Conservation (phyloP, 2,888 invertebrate species). For the Isoperla grammatica region DNA sequence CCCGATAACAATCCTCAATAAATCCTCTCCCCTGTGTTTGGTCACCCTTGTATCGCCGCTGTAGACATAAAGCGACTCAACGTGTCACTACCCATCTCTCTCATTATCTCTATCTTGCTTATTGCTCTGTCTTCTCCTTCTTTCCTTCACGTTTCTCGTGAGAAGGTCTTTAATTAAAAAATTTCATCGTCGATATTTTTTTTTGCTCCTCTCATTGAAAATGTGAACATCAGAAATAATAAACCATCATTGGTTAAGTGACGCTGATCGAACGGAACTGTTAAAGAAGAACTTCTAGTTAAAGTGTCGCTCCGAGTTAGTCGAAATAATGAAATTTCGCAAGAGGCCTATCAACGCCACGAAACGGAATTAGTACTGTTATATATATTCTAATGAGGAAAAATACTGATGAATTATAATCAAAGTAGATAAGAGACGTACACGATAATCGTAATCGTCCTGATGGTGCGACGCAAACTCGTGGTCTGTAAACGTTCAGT, state of each 20-base stretch:
- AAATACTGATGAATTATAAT: too few species aligned
- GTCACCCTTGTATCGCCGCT: not conserved
- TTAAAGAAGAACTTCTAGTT: slow-evolving; percentile 10
- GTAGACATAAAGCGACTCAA: too few species aligned
- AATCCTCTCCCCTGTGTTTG: not conserved
- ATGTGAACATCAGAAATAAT: slow-evolving; percentile 15
- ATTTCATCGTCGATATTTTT: not conserved
- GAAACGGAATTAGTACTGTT: not conserved
- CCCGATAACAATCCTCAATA: too few species aligned
- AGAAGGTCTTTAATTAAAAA: slow-evolving; percentile 10
- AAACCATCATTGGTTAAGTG: slow-evolving; percentile 13
- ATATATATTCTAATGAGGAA: slow-evolving; percentile 1
- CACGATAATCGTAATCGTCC: too few species aligned
- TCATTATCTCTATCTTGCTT: not conserved
- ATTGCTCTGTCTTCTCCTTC: not conserved
- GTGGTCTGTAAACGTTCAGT: too few species aligned
- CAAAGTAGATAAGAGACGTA: too few species aligned
- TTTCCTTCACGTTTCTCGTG: not conserved
- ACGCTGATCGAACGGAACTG: slow-evolving; percentile 14
- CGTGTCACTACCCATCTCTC: not conserved
- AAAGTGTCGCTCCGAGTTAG: slow-evolving; percentile 13
- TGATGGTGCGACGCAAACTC: too few species aligned
- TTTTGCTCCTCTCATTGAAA: not conserved
- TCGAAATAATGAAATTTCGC: slow-evolving; percentile 9
- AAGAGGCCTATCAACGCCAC: not conserved